These are phyloP conservation scores for Salarias fasciatus DNA, from an alignment of 2,797 vertebrate genomes.

Conservation along the genomic window DNA sequence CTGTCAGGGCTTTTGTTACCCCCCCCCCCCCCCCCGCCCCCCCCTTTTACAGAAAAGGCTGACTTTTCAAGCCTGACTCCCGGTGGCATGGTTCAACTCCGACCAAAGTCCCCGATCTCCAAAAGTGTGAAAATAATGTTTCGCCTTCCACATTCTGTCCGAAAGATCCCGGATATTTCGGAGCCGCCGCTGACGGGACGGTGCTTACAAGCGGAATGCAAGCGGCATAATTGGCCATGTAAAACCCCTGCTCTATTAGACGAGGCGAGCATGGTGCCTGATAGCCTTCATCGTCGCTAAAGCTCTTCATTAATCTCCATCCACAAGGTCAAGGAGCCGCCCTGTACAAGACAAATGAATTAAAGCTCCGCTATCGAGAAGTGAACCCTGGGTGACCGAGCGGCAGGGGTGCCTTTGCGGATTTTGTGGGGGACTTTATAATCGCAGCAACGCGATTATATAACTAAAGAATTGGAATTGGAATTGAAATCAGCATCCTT, in stretches of 20 bases:
- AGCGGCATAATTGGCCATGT: slow-evolving; percentile 78
- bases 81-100: slow-evolving; percentile 8
- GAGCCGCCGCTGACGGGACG: slow-evolving; percentile 42
- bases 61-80: slow-evolving; percentile 2
- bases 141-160: background rate
- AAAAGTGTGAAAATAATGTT: background rate
- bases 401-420: background rate
- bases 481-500: background rate
- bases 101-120: background rate
- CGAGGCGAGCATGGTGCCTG: slow-evolving; percentile 60
- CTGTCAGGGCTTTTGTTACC: background rate
- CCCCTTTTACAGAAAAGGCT: background rate
- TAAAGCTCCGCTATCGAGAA: slow-evolving; percentile 58
- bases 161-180: slow-evolving; percentile 42
- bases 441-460: slow-evolving; percentile 23
- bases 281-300: slow-evolving; percentile 77
- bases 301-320: slow-evolving; percentile 84
- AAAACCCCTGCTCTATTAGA: slow-evolving; percentile 75
- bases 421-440: slow-evolving; percentile 26
- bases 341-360: slow-evolving; percentile 74
- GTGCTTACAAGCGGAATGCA: slow-evolving; percentile 68
- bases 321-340: slow-evolving; percentile 76
- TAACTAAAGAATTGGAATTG: slow-evolving; percentile 10
- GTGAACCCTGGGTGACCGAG: slow-evolving; percentile 49
- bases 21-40: too few species aligned